Evolutionary conservation across 2,113 vertebrate genomes (phyloP).

Genomic region (Rhodinocichla rosea): DNA sequence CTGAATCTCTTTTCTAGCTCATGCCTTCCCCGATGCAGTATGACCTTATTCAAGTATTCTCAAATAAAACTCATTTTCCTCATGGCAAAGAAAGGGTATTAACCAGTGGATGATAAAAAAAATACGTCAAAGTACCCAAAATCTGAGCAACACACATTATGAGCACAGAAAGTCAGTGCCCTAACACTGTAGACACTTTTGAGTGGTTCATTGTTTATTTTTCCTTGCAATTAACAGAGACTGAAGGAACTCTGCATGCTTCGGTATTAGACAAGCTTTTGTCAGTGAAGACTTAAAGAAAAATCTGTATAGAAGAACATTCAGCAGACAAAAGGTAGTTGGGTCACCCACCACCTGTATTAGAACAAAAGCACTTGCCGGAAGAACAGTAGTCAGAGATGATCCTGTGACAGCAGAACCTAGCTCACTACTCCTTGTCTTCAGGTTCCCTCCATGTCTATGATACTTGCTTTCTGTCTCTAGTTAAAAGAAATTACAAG

Average conservation of each 20-base stretch:
- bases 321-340: background rate
- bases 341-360: background rate
- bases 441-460: conserved; percentile 56
- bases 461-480: conserved; percentile 37
- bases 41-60: background rate
- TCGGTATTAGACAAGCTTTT: background rate
- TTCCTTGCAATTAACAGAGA: background rate
- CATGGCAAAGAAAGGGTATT: background rate
- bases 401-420: conserved; percentile 23
- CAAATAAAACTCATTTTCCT: background rate
- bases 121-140: background rate
- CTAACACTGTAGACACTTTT: background rate
- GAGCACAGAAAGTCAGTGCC: background rate
- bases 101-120: background rate
- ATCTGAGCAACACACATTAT: background rate
- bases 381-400: conserved; percentile 36
- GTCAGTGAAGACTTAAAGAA: background rate
- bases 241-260: background rate
- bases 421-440: conserved; percentile 30
- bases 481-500: background rate
- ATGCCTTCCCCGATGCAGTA: background rate
- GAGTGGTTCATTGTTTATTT: background rate
- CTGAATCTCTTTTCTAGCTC: background rate
- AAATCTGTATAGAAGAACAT: background rate
- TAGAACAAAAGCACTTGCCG: conserved; percentile 65